Base-by-base conservation (phyloP, 92 coral and sea anemone species). In the Pocillopora grandis region DNA sequence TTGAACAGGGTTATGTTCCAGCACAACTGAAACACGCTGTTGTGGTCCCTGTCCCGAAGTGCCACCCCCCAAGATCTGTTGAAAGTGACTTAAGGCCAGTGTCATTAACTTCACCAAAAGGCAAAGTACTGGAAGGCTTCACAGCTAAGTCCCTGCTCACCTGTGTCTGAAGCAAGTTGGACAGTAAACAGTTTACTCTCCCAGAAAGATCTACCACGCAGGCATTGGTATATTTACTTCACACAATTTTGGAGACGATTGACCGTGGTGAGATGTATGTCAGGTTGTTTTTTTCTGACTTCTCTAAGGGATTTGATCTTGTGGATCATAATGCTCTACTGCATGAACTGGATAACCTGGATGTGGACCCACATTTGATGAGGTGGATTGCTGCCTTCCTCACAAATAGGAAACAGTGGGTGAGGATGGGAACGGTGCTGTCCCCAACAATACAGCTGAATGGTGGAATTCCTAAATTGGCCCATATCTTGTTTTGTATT, bases 301-400 rank as follows among this genome's bases (percentile, higher is more conserved):
- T 42, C 52, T 42, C 4, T 2, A 42, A 42, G 8, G 52, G 52
- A 42, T 42, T 42, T 42, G 52, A 42, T 42, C 52, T 42, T 42
- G 52, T 42, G 11, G n/a, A 61, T 13, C 77, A 81, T 81, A 56
- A 70, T 81, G 86, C 71, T 67, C 70, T 81, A 77, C 77, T 70
- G 71, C 48, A 57, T 80, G 84, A 80, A 80, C 84, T 80, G 84
- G 84, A 80, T 80, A 80, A 66, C 84, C 20, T 80, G 71, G 76
- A 80, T 58, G 84, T 66, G 84, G 84, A 80, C 84, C 84, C 84
- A 73, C 84, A 80, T 68, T 80, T 68, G 66, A 55, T 27, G 56
- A 31, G 49, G 75, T 71, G 75, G 75, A 71, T 71, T 61, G n/a
- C 64, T 61, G 10, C 64, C 64, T 61, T 61, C 10, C 64, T 61